Evolutionary conservation across 1,140 invertebrate species (phyloP).

Genomic region (Chironomus tepperi): DNA sequence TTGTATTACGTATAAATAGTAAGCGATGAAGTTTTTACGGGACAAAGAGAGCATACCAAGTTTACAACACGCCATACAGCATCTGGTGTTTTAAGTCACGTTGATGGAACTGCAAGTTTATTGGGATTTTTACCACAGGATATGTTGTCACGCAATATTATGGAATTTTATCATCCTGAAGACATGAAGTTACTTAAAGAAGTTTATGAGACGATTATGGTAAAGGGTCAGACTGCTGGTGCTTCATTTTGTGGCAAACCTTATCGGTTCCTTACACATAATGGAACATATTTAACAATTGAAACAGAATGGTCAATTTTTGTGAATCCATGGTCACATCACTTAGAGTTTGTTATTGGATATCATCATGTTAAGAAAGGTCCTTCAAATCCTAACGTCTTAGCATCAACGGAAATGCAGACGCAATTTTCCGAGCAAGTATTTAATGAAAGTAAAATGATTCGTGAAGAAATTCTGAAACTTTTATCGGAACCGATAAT

Average conservation of each 20-base stretch:
- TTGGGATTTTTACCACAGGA: slow-evolving; percentile 86
- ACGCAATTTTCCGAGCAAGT: slow-evolving; percentile 46
- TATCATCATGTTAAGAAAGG: slow-evolving; percentile 76
- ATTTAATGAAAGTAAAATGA: slow-evolving; percentile 48
- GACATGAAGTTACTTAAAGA: slow-evolving; percentile 70
- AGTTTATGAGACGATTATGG: slow-evolving; percentile 71
- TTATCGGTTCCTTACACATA: slow-evolving; percentile 65
- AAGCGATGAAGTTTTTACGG: slow-evolving; percentile 48
- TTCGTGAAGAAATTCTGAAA: slow-evolving; percentile 59
- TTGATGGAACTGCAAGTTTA: slow-evolving; percentile 67
- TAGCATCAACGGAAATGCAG: slow-evolving; percentile 43
- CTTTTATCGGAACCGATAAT: slow-evolving; percentile 59
- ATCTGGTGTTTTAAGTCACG: slow-evolving; percentile 60
- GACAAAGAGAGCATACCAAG: slow-evolving; percentile 43
- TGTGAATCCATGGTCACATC: slow-evolving; percentile 86
- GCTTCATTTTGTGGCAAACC: slow-evolving; percentile 66
- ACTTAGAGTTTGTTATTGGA: slow-evolving; percentile 84
- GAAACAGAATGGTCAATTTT: slow-evolving; percentile 92
- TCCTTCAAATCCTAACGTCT: slow-evolving; percentile 62
- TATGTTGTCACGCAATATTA: slow-evolving; percentile 67
- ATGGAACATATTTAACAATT: slow-evolving; percentile 70
- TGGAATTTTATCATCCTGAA: slow-evolving; percentile 82
- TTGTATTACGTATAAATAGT: slow-evolving; percentile 42
- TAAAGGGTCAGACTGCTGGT: slow-evolving; percentile 46
- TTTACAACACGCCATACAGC: slow-evolving; percentile 73